Conservation (phyloP, 2,888 invertebrate species). For the Cerastis rubricosa region DNA sequence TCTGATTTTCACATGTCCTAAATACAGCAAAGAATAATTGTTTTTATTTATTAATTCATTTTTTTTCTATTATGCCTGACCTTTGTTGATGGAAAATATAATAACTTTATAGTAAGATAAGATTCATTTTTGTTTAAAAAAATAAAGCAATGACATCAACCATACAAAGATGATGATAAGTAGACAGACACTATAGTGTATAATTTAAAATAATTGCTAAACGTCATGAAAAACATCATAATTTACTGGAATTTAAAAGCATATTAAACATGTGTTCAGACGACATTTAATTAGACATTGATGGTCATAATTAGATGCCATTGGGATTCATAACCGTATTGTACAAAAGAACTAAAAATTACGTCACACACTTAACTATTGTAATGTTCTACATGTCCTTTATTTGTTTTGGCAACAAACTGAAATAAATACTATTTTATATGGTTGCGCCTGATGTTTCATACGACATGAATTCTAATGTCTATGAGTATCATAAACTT, state of each 20-base stretch:
- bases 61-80: background rate
- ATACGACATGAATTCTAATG: background rate
- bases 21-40: too few relatives aligned
- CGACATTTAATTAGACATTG: conserved; percentile 27
- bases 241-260: conserved; percentile 25
- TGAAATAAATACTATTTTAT: conserved; percentile 19
- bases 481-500: background rate
- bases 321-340: background rate
- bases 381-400: background rate
- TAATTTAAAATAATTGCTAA: background rate
- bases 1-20: too few relatives aligned
- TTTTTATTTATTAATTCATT: background rate
- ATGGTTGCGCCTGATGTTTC: background rate
- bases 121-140: background rate
- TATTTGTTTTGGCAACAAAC: background rate
- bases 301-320: conserved; percentile 4
- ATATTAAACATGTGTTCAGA: conserved; percentile 27
- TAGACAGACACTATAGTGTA: conserved; percentile 1
- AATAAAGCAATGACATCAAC: too few relatives aligned
- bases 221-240: conserved; percentile 4
- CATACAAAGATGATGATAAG: background rate
- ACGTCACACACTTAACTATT: conserved; percentile 9
- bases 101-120: background rate
- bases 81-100: background rate
- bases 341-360: conserved; percentile 14